Evolutionary conservation across 1,140 invertebrate genomes (phyloP), one percentile per base, ranked within the genome.

Genomic region (Ceratosolen solmsi): DNA sequence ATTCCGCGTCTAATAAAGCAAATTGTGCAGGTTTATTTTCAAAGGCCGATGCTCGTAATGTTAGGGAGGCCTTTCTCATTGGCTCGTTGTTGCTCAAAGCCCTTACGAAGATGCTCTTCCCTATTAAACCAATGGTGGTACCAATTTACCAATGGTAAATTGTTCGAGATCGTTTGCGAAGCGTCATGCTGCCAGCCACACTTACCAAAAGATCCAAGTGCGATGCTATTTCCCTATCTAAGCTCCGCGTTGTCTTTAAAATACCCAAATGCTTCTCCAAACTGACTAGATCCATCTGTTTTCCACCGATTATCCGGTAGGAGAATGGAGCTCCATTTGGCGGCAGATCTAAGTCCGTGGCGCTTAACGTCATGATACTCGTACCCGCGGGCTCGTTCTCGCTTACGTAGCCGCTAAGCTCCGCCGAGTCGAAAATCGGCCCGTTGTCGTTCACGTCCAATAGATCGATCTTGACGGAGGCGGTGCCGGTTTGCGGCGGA

Each of bases 361-460:
- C 97, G 51, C 93, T 93, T 9, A 99, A 89, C 0, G 95, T 96
- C 93, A 97, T 96, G 0, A 99, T 95, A 80, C 94, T 95, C 0
- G 96, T 96, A 79, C 95, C 96, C 4, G 95, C 93, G 0, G 96
- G 96, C 90, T 97, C 96, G 88, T 98, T 98, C 92, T 99, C 98
- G 56, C 93, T 93, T 0, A 99, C 94, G 84, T 95, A 94, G 0
- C 96, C 97, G 41, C 94, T 90, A 15, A 95, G 92, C 54, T 94
- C 94, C 0, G 93, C 90, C 0, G 94, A 90, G 76, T 96, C 94
- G 86, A 99, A 98, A 8, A 94, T 89, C 0, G 98, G 98, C 0
- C 96, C 96, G 88, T 99, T 99, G 85, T 99, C 98, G 89, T 99
- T 99, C 13, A 98, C 93, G 89, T 99, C 98, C 17, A 94, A 92